Evolutionary conservation across 2,113 vertebrate genomes (phyloP).

Genomic region (Gracilinanus agilis): DNA sequence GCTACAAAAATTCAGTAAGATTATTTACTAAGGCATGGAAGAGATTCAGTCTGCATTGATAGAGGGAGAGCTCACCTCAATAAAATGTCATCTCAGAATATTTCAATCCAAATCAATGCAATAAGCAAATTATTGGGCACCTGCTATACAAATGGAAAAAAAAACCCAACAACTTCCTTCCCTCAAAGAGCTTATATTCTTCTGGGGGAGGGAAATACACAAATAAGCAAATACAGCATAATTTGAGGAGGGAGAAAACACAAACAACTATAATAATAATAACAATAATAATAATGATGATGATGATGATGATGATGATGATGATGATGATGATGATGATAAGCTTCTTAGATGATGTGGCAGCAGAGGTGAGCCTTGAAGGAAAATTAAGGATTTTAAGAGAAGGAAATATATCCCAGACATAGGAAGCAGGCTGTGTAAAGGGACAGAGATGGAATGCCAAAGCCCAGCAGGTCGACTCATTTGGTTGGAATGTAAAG

Average conservation of each 20-base stretch:
- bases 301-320: no score
- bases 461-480: not conserved
- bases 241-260: not conserved
- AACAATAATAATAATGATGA: no score
- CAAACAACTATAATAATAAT: not conserved
- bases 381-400: not conserved
- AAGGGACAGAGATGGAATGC: not conserved
- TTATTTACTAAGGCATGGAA: not conserved
- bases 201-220: not conserved
- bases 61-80: not conserved
- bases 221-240: not conserved
- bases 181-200: not conserved
- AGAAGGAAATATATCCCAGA: not conserved
- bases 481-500: not conserved
- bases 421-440: not conserved
- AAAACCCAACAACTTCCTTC: not conserved
- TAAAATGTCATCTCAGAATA: not conserved
- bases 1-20: not conserved
- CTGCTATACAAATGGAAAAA: not conserved
- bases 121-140: not conserved
- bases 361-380: not conserved
- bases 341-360: not conserved
- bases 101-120: not conserved
- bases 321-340: no score
- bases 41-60: not conserved